Conservation (phyloP, 2,888 invertebrate species). For the Amiota minor region DNA sequence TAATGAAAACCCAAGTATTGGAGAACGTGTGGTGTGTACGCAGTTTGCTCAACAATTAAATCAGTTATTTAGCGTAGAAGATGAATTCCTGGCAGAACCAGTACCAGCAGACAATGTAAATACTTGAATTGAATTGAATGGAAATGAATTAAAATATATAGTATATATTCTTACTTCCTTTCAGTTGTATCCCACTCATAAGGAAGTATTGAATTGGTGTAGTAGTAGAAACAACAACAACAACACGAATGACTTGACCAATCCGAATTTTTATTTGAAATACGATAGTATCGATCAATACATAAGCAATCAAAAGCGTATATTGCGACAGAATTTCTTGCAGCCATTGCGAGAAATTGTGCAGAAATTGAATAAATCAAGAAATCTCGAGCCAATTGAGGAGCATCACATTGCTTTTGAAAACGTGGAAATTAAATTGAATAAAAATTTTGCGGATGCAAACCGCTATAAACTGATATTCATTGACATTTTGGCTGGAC, state of each 20-base stretch:
- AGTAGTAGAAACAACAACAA: constrained; percentile 72
- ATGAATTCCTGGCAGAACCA: constrained; percentile 27
- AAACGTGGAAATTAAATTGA: constrained; percentile 61
- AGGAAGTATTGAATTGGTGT: constrained; percentile 69
- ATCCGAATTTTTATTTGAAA: constrained; percentile 44
- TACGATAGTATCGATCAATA: constrained; percentile 80
- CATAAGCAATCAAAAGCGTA: constrained; percentile 83
- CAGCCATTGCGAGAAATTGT: constrained; percentile 78
- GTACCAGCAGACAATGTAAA: constrained; percentile 26
- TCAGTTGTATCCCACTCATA: constrained; percentile 75
- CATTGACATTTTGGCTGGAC: constrained; percentile 56
- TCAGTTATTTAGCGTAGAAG: constrained; percentile 37
- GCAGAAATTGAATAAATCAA: constrained; percentile 35
- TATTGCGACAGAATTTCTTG: constrained; percentile 86
- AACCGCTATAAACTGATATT: constrained; percentile 57
- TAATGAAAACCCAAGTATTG: constrained; percentile 37
- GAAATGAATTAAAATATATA: background rate
- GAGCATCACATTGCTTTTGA: constrained; percentile 45
- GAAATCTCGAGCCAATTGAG: background rate
- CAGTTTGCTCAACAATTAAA: constrained; percentile 39
- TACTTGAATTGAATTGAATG: background rate
- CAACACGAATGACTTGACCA: background rate
- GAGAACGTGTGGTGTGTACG: constrained; percentile 36
- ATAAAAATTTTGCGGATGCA: constrained; percentile 52
- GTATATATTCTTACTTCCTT: background rate